Evolutionary conservation across 2,113 vertebrate genomes (phyloP), one percentile per base, ranked within the genome.

Genomic region (Camelus dromedarius): DNA sequence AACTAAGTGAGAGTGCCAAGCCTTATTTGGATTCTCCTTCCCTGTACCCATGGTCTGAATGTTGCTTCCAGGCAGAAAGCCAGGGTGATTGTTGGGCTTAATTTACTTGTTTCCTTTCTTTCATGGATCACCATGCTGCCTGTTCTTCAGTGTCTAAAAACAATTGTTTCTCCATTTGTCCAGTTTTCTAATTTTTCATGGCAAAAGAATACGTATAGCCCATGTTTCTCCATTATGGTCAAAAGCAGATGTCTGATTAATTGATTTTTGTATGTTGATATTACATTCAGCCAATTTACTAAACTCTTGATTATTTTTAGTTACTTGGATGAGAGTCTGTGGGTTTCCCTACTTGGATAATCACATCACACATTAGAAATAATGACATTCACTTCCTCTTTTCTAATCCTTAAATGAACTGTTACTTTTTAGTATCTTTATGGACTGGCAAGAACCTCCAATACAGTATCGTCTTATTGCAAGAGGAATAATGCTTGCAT

Each of bases 271-370:
- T 66, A 54, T 86, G 50, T 46, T 77, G 35, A n/a, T 67, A 32
- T 22, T 77, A 77, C 15, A 48, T 85, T 3, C 38, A 56, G 15
- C 30, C 32, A 22, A 66, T 76, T 85, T 85, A 46, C 15, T 46
- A 32, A 93, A 46, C 35, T 81, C 64, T 93, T 75, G n/a, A 54
- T 93, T 85, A n/a, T 93, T 70, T 62, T 54, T 72, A 80, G 26
- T 70, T 88, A 72, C 9, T 62, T 79, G 52, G 62, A 70, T 69
- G 42, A 50, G 18, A 38, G 42, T 79, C 32, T 93, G 5, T 93
- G 48, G 14, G n/a, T 84, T 54, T 32, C 18, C 46, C 46, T 58
- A 79, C 50, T 28, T 62, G 26, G 64, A 72, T 80, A 88, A 87
- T 38, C 66, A 72, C 72, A 62, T 80, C 75, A 70, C 46, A 62